A percentile compares a stretch with the other conserved stretches of the same genome.
Evolutionary conservation across 2,797 vertebrate species (phyloP).

Genomic region (Passerculus sandwichensis): DNA sequence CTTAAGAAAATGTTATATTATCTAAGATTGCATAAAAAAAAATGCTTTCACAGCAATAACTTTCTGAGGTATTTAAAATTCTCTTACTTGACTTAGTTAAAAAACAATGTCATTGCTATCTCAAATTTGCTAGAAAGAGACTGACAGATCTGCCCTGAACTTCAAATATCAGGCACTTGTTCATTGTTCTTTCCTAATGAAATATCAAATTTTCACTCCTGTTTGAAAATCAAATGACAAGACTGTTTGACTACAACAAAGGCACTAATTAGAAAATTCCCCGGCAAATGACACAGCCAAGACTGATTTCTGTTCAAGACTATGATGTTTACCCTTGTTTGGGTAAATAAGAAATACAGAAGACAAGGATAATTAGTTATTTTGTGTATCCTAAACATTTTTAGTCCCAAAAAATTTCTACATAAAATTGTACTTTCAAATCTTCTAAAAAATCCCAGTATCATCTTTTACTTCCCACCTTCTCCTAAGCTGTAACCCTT

Average conservation of each 20-base stretch:
- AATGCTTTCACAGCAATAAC: neutral
- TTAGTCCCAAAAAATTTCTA: neutral
- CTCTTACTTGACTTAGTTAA: neutral
- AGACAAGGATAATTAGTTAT: neutral
- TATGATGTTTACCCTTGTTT: neutral
- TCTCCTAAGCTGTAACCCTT: neutral
- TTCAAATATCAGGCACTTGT: neutral
- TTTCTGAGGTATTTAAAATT: constrained; percentile 4
- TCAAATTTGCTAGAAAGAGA: neutral
- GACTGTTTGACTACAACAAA: neutral
- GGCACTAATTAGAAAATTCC: neutral
- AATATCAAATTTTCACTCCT: neutral
- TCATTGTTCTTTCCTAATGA: neutral
- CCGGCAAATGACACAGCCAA: neutral
- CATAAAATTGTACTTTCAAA: neutral
- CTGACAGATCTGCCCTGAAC: neutral
- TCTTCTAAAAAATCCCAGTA: neutral
- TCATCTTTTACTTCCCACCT: neutral
- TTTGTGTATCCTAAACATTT: neutral
- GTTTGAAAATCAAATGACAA: constrained; percentile 37
- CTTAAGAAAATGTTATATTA: neutral
- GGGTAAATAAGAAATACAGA: neutral
- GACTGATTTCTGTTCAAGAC: neutral
- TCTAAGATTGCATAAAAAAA: neutral
- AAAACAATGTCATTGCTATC: neutral